These are phyloP conservation scores for Nyleta sp. DNA, from an alignment of 2,888 invertebrate genomes.

Conservation along the genomic window DNA sequence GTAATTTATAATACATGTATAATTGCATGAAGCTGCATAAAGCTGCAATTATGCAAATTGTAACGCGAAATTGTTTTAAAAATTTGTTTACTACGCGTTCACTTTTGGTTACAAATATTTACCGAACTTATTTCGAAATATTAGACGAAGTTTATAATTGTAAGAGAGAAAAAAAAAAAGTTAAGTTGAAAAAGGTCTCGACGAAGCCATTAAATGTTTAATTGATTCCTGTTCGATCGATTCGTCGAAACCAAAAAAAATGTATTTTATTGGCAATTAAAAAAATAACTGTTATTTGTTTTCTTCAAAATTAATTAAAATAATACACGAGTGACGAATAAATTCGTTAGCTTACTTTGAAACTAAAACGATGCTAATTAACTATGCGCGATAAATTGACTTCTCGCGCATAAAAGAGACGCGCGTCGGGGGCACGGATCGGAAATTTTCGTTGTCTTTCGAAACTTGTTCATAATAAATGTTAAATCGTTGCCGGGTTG, in stretches of 20 bases:
- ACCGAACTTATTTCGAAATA: constrained; percentile 2
- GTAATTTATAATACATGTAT: too few species aligned
- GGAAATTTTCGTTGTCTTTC: constrained; percentile 30
- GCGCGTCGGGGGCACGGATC: constrained; percentile 6
- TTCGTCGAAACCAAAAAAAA: constrained; percentile 40
- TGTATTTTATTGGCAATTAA: constrained; percentile 44
- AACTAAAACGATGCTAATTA: constrained; percentile 27
- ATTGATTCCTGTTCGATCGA: constrained; percentile 40
- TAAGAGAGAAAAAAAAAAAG: neutral
- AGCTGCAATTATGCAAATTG: neutral
- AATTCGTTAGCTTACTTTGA: constrained; percentile 24
- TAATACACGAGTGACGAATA: constrained; percentile 26
- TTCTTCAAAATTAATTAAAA: constrained; percentile 48
- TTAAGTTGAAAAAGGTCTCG: constrained; percentile 37
- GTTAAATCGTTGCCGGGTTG: constrained; percentile 13
- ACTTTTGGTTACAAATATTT: constrained; percentile 14
- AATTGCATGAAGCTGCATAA: neutral
- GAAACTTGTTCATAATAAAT: constrained; percentile 33
- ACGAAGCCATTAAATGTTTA: constrained; percentile 40
- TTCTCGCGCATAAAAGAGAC: constrained; percentile 12
- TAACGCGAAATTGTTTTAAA: neutral
- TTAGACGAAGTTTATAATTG: constrained; percentile 39
- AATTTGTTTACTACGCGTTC: neutral
- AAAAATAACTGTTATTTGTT: constrained; percentile 48
- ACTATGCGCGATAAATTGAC: constrained; percentile 47